These are phyloP conservation scores for Psettodes erumei DNA, from an alignment of 2,113 vertebrate species.

Conservation along the genomic window DNA sequence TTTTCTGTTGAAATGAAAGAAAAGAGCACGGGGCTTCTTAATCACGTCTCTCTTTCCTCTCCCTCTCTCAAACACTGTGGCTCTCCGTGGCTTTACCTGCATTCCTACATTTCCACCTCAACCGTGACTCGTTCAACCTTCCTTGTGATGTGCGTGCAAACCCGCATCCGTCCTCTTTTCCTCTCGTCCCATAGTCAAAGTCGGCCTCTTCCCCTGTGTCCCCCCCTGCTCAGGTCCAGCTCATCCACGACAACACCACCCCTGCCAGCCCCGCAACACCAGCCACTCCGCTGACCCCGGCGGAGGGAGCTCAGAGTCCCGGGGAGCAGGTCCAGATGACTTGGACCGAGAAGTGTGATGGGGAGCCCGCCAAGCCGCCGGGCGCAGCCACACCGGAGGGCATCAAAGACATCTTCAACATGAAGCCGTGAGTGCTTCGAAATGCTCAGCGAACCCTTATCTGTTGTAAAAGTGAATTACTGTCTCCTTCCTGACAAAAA, in stretches of 20 bases:
- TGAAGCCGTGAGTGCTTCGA: slow-evolving; percentile 93
- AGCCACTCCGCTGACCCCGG: slow-evolving; percentile 87
- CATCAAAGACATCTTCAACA: slow-evolving; percentile 99
- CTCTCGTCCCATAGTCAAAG: slow-evolving; percentile 74
- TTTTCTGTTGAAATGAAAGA: too few species aligned
- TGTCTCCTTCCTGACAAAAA: slow-evolving; percentile 26
- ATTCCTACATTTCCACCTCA: slow-evolving; percentile 62
- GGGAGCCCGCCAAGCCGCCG: slow-evolving; percentile 91
- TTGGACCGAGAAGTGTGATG: slow-evolving; percentile 95
- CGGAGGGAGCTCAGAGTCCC: slow-evolving; percentile 86
- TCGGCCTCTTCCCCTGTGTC: slow-evolving; percentile 80
- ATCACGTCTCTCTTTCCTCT: slow-evolving; percentile 45
- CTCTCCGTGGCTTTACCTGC: slow-evolving; percentile 68
- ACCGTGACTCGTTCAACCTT: slow-evolving; percentile 48
- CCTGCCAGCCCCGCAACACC: slow-evolving; percentile 87
- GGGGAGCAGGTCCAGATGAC: slow-evolving; percentile 96
- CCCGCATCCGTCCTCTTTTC: slow-evolving; percentile 66
- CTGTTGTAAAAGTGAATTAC: slow-evolving; percentile 12
- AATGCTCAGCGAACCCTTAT: slow-evolving; percentile 33
- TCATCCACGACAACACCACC: slow-evolving; percentile 94
- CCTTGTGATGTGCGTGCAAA: slow-evolving; percentile 61
- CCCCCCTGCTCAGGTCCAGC: slow-evolving; percentile 89
- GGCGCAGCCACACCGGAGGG: slow-evolving; percentile 90
- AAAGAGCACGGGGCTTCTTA: slow-evolving; percentile 20
- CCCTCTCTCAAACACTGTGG: slow-evolving; percentile 63